Conservation (phyloP, 2,797 vertebrate species). For the Xenopus petersii region DNA sequence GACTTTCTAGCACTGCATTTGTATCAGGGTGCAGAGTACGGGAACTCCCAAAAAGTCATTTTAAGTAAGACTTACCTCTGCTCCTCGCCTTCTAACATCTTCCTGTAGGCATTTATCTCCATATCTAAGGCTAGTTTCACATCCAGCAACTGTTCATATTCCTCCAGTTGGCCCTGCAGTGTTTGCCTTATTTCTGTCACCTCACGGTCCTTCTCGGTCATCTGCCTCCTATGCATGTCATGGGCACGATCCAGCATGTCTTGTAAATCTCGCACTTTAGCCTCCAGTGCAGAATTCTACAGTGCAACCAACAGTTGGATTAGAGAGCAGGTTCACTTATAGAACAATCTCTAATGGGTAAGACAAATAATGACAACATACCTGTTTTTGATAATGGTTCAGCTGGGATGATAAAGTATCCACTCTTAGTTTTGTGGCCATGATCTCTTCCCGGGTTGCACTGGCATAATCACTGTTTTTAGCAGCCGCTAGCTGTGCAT, state of each 20-base stretch:
- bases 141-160: slow-evolving; percentile 77
- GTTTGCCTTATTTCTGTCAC: slow-evolving; percentile 60
- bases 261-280: slow-evolving; percentile 67
- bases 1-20: no score
- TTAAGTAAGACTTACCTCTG: slow-evolving; percentile 64
- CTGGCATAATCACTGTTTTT: slow-evolving; percentile 63
- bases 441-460: slow-evolving; percentile 71
- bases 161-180: slow-evolving; percentile 72
- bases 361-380: slow-evolving; percentile 38
- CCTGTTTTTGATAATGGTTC: slow-evolving; percentile 67
- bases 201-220: slow-evolving; percentile 75
- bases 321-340: no score
- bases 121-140: slow-evolving; percentile 80
- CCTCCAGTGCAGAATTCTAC: slow-evolving; percentile 70
- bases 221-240: slow-evolving; percentile 59
- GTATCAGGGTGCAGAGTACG: no score
- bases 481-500: slow-evolving; percentile 65
- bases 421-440: slow-evolving; percentile 58
- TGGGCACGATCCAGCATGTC: slow-evolving; percentile 67
- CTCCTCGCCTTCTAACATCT: slow-evolving; percentile 86
- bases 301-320: no score
- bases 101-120: slow-evolving; percentile 81
- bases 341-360: no score
- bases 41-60: no score
- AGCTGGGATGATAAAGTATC: slow-evolving; percentile 69